Conservation (phyloP, 2,113 vertebrate genomes). For the Petrocephalus microphthalmus region DNA sequence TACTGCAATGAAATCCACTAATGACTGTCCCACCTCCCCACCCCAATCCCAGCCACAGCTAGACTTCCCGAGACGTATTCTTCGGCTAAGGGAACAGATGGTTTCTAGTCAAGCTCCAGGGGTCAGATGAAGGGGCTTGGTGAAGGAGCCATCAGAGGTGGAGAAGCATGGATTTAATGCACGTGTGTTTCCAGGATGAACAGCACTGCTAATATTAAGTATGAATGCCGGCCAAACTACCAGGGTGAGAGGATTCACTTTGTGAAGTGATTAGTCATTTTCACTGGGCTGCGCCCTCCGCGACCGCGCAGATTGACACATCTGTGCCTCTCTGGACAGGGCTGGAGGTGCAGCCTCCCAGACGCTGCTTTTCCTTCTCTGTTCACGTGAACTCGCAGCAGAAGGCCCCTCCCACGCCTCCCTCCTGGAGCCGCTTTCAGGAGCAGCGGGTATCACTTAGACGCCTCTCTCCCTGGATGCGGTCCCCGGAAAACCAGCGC, state of each 20-base stretch:
- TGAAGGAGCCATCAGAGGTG: neutral
- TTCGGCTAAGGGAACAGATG: constrained; percentile 17
- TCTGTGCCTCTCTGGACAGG: neutral
- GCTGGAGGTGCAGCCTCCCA: neutral
- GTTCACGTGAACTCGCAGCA: neutral
- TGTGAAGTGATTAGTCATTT: neutral
- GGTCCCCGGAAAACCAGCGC: constrained; percentile 20
- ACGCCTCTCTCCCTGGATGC: neutral
- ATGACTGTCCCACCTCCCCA: neutral
- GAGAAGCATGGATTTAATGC: neutral
- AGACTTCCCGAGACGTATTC: neutral
- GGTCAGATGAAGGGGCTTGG: neutral
- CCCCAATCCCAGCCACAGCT: neutral
- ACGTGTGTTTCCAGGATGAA: neutral
- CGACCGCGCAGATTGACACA: neutral
- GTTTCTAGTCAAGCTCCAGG: constrained; percentile 5
- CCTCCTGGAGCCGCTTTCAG: constrained; percentile 32
- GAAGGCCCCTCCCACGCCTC: neutral
- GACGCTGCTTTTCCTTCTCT: neutral
- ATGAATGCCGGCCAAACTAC: neutral
- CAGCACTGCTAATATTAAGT: neutral
- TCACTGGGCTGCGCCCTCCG: neutral
- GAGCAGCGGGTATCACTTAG: constrained; percentile 34
- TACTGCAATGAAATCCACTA: neutral
- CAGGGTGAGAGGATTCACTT: neutral